These are phyloP conservation scores for Andinoacara biseriatus DNA, from an alignment of 2,113 vertebrate genomes.

Conservation along the genomic window DNA sequence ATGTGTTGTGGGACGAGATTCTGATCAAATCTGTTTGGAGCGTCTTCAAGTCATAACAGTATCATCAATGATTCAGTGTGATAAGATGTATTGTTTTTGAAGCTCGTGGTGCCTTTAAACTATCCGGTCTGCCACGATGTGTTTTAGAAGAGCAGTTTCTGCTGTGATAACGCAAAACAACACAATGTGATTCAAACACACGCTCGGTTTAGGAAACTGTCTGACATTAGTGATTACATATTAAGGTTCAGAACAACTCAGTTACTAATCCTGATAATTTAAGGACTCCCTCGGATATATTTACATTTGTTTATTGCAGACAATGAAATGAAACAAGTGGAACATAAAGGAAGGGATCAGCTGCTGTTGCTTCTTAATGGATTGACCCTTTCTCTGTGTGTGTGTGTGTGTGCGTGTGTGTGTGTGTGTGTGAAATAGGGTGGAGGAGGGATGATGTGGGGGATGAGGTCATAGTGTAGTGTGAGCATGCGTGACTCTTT, in stretches of 20 bases:
- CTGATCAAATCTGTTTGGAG: background rate
- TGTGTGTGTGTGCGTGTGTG: constrained; percentile 18
- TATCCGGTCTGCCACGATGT: background rate
- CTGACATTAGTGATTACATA: constrained; percentile 17
- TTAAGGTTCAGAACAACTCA: background rate
- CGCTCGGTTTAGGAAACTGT: background rate
- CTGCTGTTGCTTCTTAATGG: constrained; percentile 69
- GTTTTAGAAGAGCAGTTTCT: background rate
- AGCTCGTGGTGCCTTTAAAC: background rate
- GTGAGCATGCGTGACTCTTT: constrained; percentile 73
- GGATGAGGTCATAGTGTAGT: constrained; percentile 77
- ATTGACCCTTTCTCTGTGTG: constrained; percentile 58
- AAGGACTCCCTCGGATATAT: constrained; percentile 39
- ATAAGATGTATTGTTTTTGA: background rate
- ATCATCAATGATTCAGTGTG: constrained; percentile 22
- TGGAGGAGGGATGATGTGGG: constrained; percentile 52
- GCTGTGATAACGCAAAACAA: background rate
- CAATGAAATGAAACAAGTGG: constrained; percentile 39
- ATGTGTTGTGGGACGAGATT: background rate
- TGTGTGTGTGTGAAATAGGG: constrained; percentile 49
- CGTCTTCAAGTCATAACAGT: background rate
- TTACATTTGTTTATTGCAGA: constrained; percentile 39
- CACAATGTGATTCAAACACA: background rate
- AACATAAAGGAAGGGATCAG: constrained; percentile 67
- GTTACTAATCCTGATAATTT: constrained; percentile 47